Evolutionary conservation across 2,113 vertebrate species (phyloP).

Genomic region (Jaculus jaculus): DNA sequence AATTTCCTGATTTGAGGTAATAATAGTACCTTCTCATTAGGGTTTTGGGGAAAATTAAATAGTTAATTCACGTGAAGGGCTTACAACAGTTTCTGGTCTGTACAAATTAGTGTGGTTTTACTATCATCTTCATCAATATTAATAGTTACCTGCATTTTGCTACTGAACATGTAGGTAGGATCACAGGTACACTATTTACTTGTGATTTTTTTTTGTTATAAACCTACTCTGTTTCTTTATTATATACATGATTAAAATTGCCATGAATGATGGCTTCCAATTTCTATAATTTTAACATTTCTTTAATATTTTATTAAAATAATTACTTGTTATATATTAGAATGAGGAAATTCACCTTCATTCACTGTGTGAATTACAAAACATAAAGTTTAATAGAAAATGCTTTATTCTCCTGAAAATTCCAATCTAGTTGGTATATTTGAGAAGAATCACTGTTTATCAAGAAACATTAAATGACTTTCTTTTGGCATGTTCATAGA

Average conservation of each 20-base stretch:
- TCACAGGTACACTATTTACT: not conserved
- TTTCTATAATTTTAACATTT: not conserved
- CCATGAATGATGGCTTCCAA: not conserved
- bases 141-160: not conserved
- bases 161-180: not conserved
- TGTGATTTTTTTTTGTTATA: slow-evolving; percentile 4
- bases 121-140: not conserved
- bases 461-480: not conserved
- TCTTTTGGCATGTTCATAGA: no score
- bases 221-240: not conserved
- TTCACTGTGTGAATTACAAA: not conserved
- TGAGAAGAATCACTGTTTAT: not conserved
- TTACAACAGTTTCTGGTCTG: not conserved
- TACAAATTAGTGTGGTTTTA: not conserved
- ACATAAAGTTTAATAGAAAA: not conserved
- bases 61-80: not conserved
- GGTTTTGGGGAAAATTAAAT: not conserved
- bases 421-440: not conserved
- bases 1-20: slow-evolving; percentile 1
- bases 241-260: slow-evolving; percentile 3
- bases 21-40: not conserved
- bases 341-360: not conserved
- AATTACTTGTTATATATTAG: not conserved
- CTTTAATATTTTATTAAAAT: slow-evolving; percentile 2
- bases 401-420: not conserved